A percentile compares a stretch with the other conserved stretches of the same genome.
phyloP scores from a whole-genome alignment of 1,140 invertebrate genomes.

The Solenopsis fugax region DNA sequence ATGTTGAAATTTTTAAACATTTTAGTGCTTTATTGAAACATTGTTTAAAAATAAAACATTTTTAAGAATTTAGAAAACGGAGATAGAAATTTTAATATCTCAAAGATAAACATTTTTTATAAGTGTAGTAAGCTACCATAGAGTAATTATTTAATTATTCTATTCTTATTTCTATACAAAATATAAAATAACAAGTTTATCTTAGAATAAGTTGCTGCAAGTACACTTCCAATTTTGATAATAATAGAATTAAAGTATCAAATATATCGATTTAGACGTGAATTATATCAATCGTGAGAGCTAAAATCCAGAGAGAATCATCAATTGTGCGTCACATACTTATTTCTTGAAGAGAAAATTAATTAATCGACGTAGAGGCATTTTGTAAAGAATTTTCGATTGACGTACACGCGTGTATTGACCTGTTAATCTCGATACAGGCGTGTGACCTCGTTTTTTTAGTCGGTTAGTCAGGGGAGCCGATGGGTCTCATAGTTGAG shows the following conservation, averaged over 20 bases:
- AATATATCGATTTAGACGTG: neutral
- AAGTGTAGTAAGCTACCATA: neutral
- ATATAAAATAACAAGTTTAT: neutral
- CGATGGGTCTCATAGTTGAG: conserved; percentile 7
- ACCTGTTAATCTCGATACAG: neutral
- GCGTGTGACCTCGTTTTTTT: conserved; percentile 37
- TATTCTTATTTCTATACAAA: conserved; percentile 2
- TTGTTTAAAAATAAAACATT: no score
- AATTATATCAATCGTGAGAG: neutral
- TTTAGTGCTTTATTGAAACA: no score
- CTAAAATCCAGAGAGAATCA: neutral
- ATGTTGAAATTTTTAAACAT: no score
- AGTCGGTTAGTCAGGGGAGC: neutral
- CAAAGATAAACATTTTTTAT: no score
- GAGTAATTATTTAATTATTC: neutral
- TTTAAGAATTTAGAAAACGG: no score
- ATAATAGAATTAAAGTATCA: neutral
- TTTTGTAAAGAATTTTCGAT: conserved; percentile 30
- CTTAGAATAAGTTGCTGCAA: neutral
- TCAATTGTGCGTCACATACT: neutral
- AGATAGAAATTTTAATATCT: no score
- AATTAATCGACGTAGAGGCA: neutral
- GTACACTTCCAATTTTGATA: neutral
- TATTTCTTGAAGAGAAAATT: conserved; percentile 6
- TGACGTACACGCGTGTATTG: conserved; percentile 18